Percentiles rank a stretch among this genome's conserved stretches.
Evolutionary conservation across 2,888 invertebrate genomes (phyloP).

Genomic region (Drosophila prolongata): DNA sequence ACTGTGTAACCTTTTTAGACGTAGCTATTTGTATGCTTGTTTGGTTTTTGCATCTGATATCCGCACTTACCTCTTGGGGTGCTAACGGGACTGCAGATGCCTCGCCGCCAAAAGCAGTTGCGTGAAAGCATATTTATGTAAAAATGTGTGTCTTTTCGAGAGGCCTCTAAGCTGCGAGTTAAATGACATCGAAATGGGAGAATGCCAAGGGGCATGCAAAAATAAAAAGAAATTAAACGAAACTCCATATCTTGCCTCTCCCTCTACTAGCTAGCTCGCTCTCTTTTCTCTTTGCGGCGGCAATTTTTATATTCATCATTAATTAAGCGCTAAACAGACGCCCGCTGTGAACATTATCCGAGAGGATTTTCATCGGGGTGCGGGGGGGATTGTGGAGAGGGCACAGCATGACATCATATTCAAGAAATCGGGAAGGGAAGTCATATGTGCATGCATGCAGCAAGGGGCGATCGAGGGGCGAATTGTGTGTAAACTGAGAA

Average conservation of each 20-base stretch:
- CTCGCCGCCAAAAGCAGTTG: slow-evolving; percentile 60
- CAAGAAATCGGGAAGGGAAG: slow-evolving; percentile 69
- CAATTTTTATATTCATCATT: slow-evolving; percentile 81
- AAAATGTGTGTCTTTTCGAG: slow-evolving; percentile 53
- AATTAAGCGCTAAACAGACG: slow-evolving; percentile 80
- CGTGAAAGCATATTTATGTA: slow-evolving; percentile 80
- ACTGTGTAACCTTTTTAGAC: slow-evolving; percentile 19
- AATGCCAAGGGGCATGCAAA: slow-evolving; percentile 15
- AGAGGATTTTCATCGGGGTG: slow-evolving; percentile 3
- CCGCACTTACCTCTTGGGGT: slow-evolving; percentile 24
- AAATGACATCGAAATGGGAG: slow-evolving; percentile 38
- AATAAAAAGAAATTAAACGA: slow-evolving; percentile 7
- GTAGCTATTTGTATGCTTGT: not conserved
- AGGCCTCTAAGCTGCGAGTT: slow-evolving; percentile 39
- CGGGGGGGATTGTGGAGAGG: slow-evolving; percentile 14
- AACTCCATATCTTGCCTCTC: slow-evolving; percentile 1
- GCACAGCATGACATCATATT: slow-evolving; percentile 76
- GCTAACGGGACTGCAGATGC: slow-evolving; percentile 28
- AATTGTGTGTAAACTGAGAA: slow-evolving; percentile 21
- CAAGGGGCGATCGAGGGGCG: slow-evolving; percentile 2
- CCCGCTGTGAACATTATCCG: slow-evolving; percentile 59
- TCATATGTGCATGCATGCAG: slow-evolving; percentile 38
- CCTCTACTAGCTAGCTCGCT: slow-evolving; percentile 1
- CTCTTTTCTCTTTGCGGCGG: slow-evolving; percentile 47
- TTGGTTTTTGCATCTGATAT: slow-evolving; percentile 27